A percentile compares a stretch with the other conserved stretches of the same genome.
Evolutionary conservation across 2,113 vertebrate genomes (phyloP).

Genomic region (Stercorarius parasiticus): DNA sequence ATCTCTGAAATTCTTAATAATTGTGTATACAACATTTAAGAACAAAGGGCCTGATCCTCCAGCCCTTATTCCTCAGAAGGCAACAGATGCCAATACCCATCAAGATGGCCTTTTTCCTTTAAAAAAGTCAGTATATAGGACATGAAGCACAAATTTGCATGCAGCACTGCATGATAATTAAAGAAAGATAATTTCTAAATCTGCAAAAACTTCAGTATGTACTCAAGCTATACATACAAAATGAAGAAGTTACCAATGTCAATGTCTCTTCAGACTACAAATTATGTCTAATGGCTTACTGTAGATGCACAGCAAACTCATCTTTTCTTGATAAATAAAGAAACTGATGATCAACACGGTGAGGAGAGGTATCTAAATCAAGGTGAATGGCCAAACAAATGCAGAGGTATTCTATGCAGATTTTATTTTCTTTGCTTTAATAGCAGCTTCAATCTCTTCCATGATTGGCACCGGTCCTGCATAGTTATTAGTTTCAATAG

Average conservation of each 20-base stretch:
- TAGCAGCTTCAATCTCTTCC: slow-evolving; percentile 78
- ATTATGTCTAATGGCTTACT: not conserved
- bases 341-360: not conserved
- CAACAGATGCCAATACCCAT: not conserved
- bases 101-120: not conserved
- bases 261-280: not conserved
- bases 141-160: not conserved
- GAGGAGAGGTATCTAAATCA: not conserved
- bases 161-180: not conserved
- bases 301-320: not conserved
- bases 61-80: not conserved
- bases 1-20: not conserved
- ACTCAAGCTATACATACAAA: not conserved
- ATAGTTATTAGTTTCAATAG: slow-evolving; percentile 87
- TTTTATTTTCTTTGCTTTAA: slow-evolving; percentile 42
- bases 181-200: not conserved
- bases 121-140: not conserved
- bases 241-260: not conserved
- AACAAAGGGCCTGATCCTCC: not conserved
- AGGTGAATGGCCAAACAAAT: not conserved
- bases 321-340: not conserved
- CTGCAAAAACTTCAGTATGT: not conserved
- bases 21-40: not conserved
- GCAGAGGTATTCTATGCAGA: slow-evolving; percentile 27
- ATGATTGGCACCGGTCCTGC: slow-evolving; percentile 80